Evolutionary conservation across 2,797 vertebrate genomes (phyloP).

Genomic region (Melanitta fusca): DNA sequence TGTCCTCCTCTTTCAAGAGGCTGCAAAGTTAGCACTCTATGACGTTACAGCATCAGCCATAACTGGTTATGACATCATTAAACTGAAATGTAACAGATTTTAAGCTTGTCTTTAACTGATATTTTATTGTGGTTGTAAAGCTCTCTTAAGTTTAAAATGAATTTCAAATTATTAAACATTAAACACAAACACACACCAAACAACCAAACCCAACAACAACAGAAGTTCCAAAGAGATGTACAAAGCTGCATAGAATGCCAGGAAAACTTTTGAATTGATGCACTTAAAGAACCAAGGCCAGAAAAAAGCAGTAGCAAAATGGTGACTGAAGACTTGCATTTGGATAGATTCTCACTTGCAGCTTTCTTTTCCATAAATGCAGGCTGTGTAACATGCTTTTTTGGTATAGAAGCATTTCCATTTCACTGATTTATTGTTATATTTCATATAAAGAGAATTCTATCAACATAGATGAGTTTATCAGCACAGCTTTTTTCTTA

Average conservation of each 20-base stretch:
- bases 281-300: neutral
- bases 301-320: neutral
- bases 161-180: neutral
- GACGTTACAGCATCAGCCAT: neutral
- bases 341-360: neutral
- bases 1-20: neutral
- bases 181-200: neutral
- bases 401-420: neutral
- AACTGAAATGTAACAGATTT: neutral
- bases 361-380: neutral
- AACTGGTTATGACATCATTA: constrained; percentile 5
- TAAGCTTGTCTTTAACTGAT: neutral
- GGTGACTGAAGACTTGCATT: neutral
- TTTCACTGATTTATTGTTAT: neutral
- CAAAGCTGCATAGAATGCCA: neutral
- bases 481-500: neutral
- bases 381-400: neutral
- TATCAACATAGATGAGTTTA: neutral
- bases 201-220: neutral
- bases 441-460: neutral
- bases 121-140: neutral
- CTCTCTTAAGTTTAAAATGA: neutral
- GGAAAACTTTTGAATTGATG: neutral
- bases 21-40: neutral
- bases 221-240: neutral